Conservation (phyloP, 2,888 invertebrate genomes). For the Caprella mutica region DNA sequence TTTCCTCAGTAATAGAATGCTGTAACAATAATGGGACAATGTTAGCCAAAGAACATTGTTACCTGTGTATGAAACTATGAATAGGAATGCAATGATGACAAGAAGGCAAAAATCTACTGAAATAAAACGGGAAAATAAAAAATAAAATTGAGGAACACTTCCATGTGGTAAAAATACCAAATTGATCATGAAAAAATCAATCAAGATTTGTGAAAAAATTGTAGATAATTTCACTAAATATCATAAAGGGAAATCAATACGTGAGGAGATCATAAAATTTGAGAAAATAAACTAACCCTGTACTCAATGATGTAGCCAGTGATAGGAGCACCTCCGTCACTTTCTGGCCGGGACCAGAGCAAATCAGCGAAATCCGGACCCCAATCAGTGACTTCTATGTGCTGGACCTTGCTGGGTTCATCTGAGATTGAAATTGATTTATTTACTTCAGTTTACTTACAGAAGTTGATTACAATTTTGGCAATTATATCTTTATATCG, state of each 20-base stretch:
- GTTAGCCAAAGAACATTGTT: background rate
- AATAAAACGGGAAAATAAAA: background rate
- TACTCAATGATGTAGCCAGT: constrained; percentile 83
- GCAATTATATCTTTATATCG: background rate
- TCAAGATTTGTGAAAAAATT: background rate
- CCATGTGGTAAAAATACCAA: background rate
- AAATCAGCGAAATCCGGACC: constrained; percentile 91
- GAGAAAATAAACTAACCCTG: constrained; percentile 48
- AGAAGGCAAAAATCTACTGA: background rate
- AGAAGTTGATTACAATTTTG: background rate
- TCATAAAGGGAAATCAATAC: too few relatives aligned
- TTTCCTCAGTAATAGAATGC: background rate
- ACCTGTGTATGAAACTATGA: background rate
- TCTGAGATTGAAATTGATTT: constrained; percentile 47
- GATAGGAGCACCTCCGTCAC: constrained; percentile 88
- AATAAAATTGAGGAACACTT: background rate
- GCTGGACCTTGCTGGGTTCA: constrained; percentile 84
- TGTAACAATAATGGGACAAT: background rate
- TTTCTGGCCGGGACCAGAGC: constrained; percentile 86
- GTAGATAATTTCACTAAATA: too few relatives aligned
- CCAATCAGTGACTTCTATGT: constrained; percentile 87
- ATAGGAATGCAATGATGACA: background rate
- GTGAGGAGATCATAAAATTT: too few relatives aligned
- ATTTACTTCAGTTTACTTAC: background rate
- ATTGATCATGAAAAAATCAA: background rate